Conservation (phyloP, 2,113 vertebrate species). For the Porphyrio hochstetteri region DNA sequence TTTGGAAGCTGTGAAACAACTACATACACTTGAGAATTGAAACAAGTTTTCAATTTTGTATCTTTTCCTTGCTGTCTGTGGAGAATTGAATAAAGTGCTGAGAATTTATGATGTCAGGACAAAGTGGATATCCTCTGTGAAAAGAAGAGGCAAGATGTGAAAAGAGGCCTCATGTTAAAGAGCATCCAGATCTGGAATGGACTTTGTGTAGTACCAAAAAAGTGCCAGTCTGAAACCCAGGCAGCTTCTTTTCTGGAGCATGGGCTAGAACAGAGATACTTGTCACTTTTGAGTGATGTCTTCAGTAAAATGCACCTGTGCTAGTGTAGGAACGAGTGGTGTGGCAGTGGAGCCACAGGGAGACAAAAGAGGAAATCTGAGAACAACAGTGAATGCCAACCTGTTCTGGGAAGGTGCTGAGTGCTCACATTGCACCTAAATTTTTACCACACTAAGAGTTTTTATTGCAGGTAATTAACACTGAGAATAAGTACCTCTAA, state of each 20-base stretch:
- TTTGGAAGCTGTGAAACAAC: neutral
- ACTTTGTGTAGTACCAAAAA: neutral
- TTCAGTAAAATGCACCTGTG: neutral
- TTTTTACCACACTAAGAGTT: neutral
- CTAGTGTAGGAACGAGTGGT: neutral
- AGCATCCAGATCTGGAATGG: neutral
- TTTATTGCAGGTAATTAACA: neutral
- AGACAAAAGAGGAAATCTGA: neutral
- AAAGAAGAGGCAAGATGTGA: neutral
- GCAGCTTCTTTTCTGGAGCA: neutral
- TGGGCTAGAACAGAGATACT: neutral
- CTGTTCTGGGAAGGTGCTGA: neutral
- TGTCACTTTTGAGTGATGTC: neutral
- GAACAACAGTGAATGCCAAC: neutral
- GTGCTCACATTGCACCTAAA: neutral
- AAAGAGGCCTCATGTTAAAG: neutral
- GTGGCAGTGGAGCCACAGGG: neutral
- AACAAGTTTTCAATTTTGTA: neutral
- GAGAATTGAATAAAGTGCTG: neutral
- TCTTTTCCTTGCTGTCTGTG: neutral
- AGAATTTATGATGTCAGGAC: neutral
- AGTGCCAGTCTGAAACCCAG: neutral
- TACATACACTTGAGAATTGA: neutral
- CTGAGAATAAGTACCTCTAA: neutral
- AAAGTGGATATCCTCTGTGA: neutral